Base-by-base conservation (phyloP, 1,140 invertebrate species). In the Armadillidium nasatum region DNA sequence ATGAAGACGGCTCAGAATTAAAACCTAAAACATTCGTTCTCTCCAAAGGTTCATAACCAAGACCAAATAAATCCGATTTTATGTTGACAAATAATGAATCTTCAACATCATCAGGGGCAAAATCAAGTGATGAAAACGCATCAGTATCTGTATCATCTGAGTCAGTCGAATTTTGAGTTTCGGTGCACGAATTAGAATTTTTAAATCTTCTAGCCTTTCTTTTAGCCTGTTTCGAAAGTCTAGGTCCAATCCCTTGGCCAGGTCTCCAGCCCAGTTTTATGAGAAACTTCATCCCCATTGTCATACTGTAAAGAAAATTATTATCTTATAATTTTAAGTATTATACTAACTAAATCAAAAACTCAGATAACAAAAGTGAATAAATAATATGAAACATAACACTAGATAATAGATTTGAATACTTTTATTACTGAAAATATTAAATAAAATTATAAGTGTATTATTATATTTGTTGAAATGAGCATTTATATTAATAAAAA, bases 41-140 rank as follows among this genome's bases (percentile, higher is more conserved):
- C 75, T 89, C 88, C n/a, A 98, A 84, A 0, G 94, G 94, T n/a
- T 85, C 86, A 83, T 99, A 99, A 1, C 96, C 96, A 66, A 99
- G 87, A 0, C 94, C 93, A 83, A 94, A 94, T 21, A 86, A 88
- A 85, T 95, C 91, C 10, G 33, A n/a, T 71, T 98, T 97, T 43
- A 91, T 89, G 45, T 87, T 87, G 74, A 91, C 88, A 7, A 90
- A 79, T 79, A 21, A 60, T 13, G 90, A 88, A 10, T 89, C 88
- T 76, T 91, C 89, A 81, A 90, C 90, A 85, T 96, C 94, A 83
- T 93, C 91, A 7, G 50, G 50, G 7, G 50, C 50, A 19, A 60
- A 60, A 60, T 19, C 50, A 7, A 60, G 50, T 19, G 19, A 15
- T 60, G 50, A 60, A 33, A 33, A 33, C 33, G 2, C 33, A 2